A percentile compares a stretch with the other conserved stretches of the same genome.
Conservation (phyloP, 2,797 vertebrate genomes). For the Trichosurus vulpecula region DNA sequence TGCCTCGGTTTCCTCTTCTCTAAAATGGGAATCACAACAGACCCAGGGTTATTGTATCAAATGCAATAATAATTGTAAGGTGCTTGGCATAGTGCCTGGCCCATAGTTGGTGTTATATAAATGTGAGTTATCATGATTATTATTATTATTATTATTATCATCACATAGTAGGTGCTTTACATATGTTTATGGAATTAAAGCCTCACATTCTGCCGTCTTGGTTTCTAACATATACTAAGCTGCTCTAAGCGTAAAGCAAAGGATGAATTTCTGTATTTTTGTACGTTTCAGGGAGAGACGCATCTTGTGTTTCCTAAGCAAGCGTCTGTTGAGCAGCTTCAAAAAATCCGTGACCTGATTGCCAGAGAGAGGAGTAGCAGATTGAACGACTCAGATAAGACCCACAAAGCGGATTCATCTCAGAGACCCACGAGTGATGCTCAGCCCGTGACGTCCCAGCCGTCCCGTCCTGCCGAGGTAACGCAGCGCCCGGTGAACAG, state of each 20-base stretch:
- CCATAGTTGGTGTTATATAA: background rate
- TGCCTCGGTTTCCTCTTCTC: background rate
- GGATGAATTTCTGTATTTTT: slow-evolving; percentile 56
- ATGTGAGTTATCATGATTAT: background rate
- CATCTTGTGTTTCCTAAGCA: slow-evolving; percentile 95
- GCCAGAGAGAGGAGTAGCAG: slow-evolving; percentile 91
- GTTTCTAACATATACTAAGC: background rate
- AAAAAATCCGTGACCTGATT: slow-evolving; percentile 91
- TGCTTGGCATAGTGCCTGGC: background rate
- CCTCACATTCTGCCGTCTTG: background rate
- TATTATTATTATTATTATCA: background rate
- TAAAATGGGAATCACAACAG: background rate
- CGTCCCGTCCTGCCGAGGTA: slow-evolving; percentile 53
- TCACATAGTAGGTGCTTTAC: background rate
- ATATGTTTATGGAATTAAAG: background rate
- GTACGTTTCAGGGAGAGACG: slow-evolving; percentile 91
- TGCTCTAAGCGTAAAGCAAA: slow-evolving; percentile 34
- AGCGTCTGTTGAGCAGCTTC: slow-evolving; percentile 92
- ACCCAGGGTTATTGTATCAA: background rate
- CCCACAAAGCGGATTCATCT: slow-evolving; percentile 70
- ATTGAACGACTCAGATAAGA: slow-evolving; percentile 79
- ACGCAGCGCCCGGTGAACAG: background rate
- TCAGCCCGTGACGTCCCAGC: slow-evolving; percentile 29
- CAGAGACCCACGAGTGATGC: slow-evolving; percentile 47
- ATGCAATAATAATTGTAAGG: background rate